These are phyloP conservation scores for Silurus meridionalis DNA, from an alignment of 2,113 vertebrate genomes.

Conservation along the genomic window DNA sequence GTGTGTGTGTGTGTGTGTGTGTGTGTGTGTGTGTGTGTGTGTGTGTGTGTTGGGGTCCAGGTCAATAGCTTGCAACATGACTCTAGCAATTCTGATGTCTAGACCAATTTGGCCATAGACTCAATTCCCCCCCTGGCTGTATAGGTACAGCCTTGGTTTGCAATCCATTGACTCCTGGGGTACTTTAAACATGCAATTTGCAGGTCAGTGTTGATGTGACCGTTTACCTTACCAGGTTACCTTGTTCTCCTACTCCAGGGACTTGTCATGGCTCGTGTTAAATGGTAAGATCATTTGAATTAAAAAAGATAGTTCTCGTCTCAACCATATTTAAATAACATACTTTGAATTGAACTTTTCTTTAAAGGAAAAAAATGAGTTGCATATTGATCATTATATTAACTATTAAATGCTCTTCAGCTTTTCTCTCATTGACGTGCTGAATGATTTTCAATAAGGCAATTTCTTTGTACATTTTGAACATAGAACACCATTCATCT, in stretches of 20 bases:
- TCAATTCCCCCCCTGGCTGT: slow-evolving; percentile 7
- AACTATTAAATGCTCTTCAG: neutral
- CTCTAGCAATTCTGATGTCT: neutral
- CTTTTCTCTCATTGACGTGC: neutral
- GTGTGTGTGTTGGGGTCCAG: neutral
- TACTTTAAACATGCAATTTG: slow-evolving; percentile 49
- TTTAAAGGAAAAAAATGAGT: neutral
- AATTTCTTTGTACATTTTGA: neutral
- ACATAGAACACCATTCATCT: neutral
- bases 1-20: neutral
- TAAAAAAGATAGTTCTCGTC: neutral
- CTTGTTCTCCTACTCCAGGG: slow-evolving; percentile 7
- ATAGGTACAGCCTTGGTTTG: slow-evolving; percentile 35
- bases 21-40: neutral
- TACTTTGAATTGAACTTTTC: neutral
- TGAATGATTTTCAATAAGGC: neutral
- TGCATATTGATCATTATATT: neutral
- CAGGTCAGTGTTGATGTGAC: slow-evolving; percentile 45
- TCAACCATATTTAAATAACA: neutral
- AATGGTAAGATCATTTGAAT: neutral
- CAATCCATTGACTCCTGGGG: slow-evolving; percentile 10
- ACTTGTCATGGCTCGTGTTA: slow-evolving; percentile 6
- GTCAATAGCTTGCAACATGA: neutral
- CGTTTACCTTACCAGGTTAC: slow-evolving; percentile 39
- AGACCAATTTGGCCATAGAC: slow-evolving; percentile 10